phyloP scores from a whole-genome alignment of 2,113 vertebrate species.

The Danio rerio region DNA sequence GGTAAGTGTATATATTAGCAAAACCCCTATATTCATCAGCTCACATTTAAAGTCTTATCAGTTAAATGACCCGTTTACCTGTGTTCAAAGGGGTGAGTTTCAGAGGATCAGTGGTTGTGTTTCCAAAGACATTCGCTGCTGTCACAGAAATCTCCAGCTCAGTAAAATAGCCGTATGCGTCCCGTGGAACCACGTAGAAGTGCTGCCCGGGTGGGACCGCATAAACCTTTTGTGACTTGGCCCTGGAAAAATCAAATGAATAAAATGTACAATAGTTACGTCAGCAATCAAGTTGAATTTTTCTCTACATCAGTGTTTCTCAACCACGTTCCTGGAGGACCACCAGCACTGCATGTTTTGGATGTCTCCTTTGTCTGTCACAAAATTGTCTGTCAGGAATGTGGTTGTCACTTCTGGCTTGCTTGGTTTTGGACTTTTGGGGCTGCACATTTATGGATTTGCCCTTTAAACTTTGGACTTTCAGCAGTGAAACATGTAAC shows the following conservation, averaged over 20 bases:
- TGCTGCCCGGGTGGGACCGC: constrained; percentile 53
- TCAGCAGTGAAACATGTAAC: no score
- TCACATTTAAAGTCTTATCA: no score
- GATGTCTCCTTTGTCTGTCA: no score
- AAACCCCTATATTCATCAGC: no score
- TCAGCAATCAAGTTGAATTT: not conserved
- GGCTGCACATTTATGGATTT: no score
- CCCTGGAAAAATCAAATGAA: constrained; percentile 54
- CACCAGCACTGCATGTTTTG: no score
- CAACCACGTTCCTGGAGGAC: no score
- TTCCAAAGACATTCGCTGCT: constrained; percentile 82
- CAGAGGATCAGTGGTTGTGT: constrained; percentile 69
- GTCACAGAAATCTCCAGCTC: constrained; percentile 81
- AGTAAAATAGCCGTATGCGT: constrained; percentile 71
- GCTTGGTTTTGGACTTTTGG: no score
- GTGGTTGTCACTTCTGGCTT: no score
- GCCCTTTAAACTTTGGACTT: no score
- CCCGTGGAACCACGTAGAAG: constrained; percentile 76
- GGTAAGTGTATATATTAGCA: no score
- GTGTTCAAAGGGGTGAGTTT: constrained; percentile 79
- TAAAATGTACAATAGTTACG: constrained; percentile 1
- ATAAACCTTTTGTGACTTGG: constrained; percentile 50
- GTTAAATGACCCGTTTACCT: constrained; percentile 63
- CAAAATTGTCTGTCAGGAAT: no score
- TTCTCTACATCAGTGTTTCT: not conserved